These are phyloP conservation scores for Artibeus lituratus DNA, from an alignment of 2,797 vertebrate species.

Conservation along the genomic window DNA sequence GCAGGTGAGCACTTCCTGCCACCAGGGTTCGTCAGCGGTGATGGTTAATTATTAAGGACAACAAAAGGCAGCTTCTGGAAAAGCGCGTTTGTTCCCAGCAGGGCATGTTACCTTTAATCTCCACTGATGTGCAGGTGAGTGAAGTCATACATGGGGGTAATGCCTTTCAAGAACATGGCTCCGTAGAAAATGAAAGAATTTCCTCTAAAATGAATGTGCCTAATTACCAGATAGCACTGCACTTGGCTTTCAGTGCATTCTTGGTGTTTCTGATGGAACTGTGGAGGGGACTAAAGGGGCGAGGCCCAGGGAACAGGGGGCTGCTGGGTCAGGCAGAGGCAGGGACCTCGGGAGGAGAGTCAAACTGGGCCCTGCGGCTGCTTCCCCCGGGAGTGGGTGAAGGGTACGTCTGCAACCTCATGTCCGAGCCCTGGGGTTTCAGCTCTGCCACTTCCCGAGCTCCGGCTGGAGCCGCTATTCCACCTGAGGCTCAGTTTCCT, in stretches of 20 bases:
- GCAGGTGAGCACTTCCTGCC: conserved; percentile 77
- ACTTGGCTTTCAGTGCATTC: conserved; percentile 55
- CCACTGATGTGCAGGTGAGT: conserved; percentile 80
- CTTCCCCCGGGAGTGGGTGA: neutral
- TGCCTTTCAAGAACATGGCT: conserved; percentile 78
- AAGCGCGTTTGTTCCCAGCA: conserved; percentile 83
- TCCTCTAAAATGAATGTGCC: conserved; percentile 73
- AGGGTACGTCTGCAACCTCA: neutral
- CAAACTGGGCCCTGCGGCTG: neutral
- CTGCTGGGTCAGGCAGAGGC: neutral
- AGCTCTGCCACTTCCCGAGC: neutral
- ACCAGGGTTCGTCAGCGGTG: conserved; percentile 80
- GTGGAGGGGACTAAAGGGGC: neutral
- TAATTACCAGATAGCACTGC: conserved; percentile 70
- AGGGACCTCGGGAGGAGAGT: neutral
- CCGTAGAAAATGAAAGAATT: conserved; percentile 77
- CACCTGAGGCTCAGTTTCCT: neutral
- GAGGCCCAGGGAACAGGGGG: neutral
- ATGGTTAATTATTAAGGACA: conserved; percentile 88
- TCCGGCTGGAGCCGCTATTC: neutral
- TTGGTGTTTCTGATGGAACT: neutral
- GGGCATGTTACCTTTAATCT: conserved; percentile 83
- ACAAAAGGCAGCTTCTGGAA: conserved; percentile 85
- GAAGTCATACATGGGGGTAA: conserved; percentile 81
- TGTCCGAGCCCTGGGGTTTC: fast-evolving